Conservation (phyloP, 1,140 invertebrate genomes). For the Notospermus geniculatus region DNA sequence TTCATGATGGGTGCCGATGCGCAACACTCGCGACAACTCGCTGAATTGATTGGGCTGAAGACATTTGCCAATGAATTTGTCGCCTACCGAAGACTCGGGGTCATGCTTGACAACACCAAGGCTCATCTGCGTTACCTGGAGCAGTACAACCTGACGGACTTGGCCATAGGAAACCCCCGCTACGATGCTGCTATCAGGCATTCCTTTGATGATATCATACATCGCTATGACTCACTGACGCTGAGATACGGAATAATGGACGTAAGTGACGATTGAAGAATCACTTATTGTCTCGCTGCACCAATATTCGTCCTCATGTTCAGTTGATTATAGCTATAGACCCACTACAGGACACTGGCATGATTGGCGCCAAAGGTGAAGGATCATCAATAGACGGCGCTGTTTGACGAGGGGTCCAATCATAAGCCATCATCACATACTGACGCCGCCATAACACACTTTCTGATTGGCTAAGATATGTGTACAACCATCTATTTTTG, state of each 20-base stretch:
- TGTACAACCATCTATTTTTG: no score
- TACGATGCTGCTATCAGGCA: conserved; percentile 11
- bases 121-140: conserved; percentile 18
- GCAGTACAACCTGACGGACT: conserved; percentile 11
- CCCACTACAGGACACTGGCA: no score
- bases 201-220: conserved; percentile 23
- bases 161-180: conserved; percentile 9
- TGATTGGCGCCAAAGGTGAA: no score
- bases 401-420: no score
- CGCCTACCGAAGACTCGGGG: conserved; percentile 42
- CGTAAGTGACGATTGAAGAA: conserved; percentile 25
- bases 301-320: background rate
- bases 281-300: background rate
- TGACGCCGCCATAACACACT: no score
- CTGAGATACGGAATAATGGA: conserved; percentile 32
- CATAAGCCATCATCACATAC: no score
- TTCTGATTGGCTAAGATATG: no score
- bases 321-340: no score
- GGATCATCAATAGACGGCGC: no score
- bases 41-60: conserved; percentile 49
- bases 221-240: conserved; percentile 21
- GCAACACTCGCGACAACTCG: conserved; percentile 44
- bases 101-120: conserved; percentile 32
- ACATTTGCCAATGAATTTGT: conserved; percentile 54
- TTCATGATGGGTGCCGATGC: conserved; percentile 43